These are phyloP conservation scores for Phrynocephalus versicolor DNA, from an alignment of 2,113 vertebrate species.

Conservation along the genomic window DNA sequence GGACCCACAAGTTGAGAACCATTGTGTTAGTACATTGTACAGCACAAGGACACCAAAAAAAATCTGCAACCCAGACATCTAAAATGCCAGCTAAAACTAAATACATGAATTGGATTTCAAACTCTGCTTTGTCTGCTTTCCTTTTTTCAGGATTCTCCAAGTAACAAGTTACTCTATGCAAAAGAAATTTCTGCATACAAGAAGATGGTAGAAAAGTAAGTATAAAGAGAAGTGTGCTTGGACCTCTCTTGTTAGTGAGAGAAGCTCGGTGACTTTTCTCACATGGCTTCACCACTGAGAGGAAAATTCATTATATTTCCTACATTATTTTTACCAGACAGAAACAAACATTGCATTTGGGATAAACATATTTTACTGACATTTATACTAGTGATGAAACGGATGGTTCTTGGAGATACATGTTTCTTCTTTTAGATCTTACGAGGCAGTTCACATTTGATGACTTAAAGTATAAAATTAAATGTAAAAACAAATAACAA, in stretches of 20 bases:
- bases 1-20: too few relatives aligned
- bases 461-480: not conserved
- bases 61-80: not conserved
- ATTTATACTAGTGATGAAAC: too few relatives aligned
- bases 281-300: not conserved
- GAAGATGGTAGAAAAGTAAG: slow-evolving; percentile 99
- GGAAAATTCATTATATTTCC: not conserved
- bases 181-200: slow-evolving; percentile 99
- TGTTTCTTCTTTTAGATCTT: too few relatives aligned
- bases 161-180: slow-evolving; percentile 98
- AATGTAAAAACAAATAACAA: not conserved
- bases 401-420: not conserved
- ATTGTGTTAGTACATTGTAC: not conserved
- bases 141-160: slow-evolving; percentile 90
- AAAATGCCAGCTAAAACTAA: not conserved
- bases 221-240: slow-evolving; percentile 44
- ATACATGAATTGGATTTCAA: not conserved
- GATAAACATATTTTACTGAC: not conserved
- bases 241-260: not conserved
- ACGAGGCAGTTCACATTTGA: not conserved
- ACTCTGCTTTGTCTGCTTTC: not conserved
- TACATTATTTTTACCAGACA: not conserved
- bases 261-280: not conserved
- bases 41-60: too few relatives aligned
- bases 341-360: not conserved